A percentile compares a stretch with the other conserved stretches of the same genome.
Conservation (phyloP, 1,140 invertebrate genomes). For the Bombus confusus region DNA sequence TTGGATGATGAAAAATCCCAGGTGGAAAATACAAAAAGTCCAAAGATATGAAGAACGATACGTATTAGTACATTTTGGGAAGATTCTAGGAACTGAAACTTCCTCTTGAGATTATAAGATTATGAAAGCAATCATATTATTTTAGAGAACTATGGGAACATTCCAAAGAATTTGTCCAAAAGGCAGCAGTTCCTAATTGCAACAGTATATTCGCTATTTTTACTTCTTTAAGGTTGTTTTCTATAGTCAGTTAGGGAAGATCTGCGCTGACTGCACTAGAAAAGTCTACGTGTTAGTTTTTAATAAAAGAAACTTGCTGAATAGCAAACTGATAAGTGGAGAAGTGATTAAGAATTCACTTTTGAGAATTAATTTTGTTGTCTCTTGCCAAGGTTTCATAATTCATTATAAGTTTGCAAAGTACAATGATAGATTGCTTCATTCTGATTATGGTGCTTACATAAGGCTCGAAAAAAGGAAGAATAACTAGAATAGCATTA, state of each 20-base stretch:
- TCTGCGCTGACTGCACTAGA: slow-evolving; percentile 6
- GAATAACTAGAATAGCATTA: not conserved
- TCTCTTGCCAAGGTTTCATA: not conserved
- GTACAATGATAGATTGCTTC: not conserved
- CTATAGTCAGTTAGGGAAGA: not conserved
- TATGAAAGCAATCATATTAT: not conserved
- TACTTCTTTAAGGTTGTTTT: slow-evolving; percentile 10
- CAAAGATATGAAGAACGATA: slow-evolving; percentile 5
- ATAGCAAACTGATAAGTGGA: not conserved
- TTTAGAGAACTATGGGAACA: not conserved
- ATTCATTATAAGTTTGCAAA: not conserved
- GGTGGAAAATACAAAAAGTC: slow-evolving; percentile 47
- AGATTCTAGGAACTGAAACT: not conserved
- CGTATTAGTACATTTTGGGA: too few species aligned
- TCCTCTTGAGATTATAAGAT: not conserved
- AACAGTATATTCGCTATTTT: not conserved
- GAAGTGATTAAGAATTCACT: not conserved
- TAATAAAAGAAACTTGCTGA: not conserved
- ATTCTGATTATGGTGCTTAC: not conserved
- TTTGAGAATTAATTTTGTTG: not conserved
- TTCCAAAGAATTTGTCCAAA: not conserved
- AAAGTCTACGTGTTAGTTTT: slow-evolving; percentile 12
- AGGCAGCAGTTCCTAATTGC: not conserved
- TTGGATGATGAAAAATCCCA: slow-evolving; percentile 75
- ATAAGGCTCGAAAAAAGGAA: not conserved